Evolutionary conservation across 2,797 vertebrate species (phyloP).

Genomic region (Coendou prehensilis): DNA sequence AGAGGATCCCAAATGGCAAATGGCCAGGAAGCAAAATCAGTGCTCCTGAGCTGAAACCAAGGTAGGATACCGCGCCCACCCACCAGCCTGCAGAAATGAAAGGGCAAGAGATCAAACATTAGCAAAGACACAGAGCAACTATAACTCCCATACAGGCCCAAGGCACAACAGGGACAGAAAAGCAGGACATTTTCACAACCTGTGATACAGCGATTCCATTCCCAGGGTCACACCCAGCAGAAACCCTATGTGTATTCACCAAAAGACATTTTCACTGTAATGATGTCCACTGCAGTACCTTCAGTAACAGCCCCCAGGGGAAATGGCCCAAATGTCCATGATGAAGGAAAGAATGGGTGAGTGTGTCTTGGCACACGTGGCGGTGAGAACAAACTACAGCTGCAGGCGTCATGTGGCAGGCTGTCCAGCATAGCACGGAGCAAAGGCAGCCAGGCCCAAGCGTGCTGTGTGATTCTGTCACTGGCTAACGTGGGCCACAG

Average conservation of each 20-base stretch:
- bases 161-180: neutral
- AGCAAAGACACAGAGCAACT: neutral
- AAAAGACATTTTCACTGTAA: neutral
- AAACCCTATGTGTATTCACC: neutral
- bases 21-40: neutral
- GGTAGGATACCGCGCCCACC: neutral
- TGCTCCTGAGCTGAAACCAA: neutral
- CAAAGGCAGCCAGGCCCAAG: neutral
- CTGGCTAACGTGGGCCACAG: neutral
- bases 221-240: neutral
- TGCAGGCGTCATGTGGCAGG: neutral
- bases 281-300: neutral
- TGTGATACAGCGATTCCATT: too few species aligned
- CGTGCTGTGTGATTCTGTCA: neutral
- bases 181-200: neutral
- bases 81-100: too few species aligned
- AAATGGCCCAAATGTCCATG: neutral
- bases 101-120: neutral
- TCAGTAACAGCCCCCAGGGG: neutral
- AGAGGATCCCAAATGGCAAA: neutral
- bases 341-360: neutral
- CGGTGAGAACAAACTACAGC: neutral
- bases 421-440: too few species aligned
- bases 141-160: accelerated
- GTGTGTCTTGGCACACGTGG: neutral